Evolutionary conservation across 1,140 invertebrate genomes (phyloP), one percentile per base, ranked within the genome.

Genomic region (Caenorhabditis remanei): DNA sequence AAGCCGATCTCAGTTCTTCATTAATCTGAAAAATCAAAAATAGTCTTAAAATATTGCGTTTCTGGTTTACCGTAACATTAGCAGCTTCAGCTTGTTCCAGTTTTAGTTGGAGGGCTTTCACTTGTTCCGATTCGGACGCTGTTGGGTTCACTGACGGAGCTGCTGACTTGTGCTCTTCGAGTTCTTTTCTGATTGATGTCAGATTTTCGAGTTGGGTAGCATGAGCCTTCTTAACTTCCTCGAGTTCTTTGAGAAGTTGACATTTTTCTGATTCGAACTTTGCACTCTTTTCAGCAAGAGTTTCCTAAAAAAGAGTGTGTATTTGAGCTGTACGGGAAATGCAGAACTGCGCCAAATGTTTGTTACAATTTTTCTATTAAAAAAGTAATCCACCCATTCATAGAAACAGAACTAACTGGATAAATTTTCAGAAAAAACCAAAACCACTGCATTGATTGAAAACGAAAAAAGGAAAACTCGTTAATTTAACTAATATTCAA

Each of bases 141-240:
- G 71, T 53, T 24, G 71, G 46, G 24, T 79, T 84, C 88, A 41
- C 24, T 86, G 86, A 19, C 65, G 63, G 32, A 86, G 83, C 85
- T 90, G 90, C 75, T 87, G 90, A 40, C 90, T 82, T 46, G 87
- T 71, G 90, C 88, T 91, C 67, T 90, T 91, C 43, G 88, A 82
- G 63, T 90, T 85, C 4, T 82, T 89, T 67, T 88, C 41, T 46
- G 83, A 82, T 71, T 56, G 41, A 58, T 1, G 83, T 41, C 7
- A 84, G 56, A 24, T 32, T 84, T 58, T 67, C 41, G 1, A 61
- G 50, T 50, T 63, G 63, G 46, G 50, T 21, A 19, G 63, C 56
- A 48, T 61, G 75, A 8, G 88, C 84, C 40, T 88, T 89, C 41
- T 86, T 65, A 5, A 89, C 56, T 83, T 58, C 83, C 16, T 89